Base-by-base conservation (phyloP, 2,888 invertebrate genomes). In the Branchellion lobata region DNA sequence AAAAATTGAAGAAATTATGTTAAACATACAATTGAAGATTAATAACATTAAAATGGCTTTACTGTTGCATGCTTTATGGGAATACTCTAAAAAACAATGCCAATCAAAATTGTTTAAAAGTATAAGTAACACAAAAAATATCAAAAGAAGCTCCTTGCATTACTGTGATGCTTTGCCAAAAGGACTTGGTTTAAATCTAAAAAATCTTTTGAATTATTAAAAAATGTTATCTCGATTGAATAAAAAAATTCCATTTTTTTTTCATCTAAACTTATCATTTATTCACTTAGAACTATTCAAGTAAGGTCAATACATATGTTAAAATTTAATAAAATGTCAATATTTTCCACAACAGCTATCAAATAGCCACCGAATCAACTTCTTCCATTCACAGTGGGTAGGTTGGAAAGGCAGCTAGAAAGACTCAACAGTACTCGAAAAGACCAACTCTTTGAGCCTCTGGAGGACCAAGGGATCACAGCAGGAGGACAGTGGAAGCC, bases 401-500 rank as follows among this genome's bases (percentile, higher is more conserved):
- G 61, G 5, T 57, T 57, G n/a, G 61, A 57, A 18, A 57, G 21
- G 8, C 11, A 57, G 21, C 21, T 57, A 24, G n/a, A 57, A 57
- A 18, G 61, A 57, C 61, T 57, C n/a, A 57, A 57, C 5, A 18
- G 3, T n/a, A 57, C 21, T 24, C 21, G 61, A 24, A n/a, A 57
- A 57, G 61, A 57, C 3, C 3, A 57, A n/a, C 8, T 18, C 21
- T 57, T 57, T 57, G 61, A 8, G 5, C 24, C 5, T n/a, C 40
- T 72, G 21, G n/a, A 80, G 71, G 83, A 84, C 81, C 80, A 80
- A 8, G 83, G 84, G 36, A 76, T 85, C 29, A n/a, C 77, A 65
- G 80, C 83, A 8, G 86, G 86, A 0, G 86, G 86, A 0, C 69
- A 80, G 47, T 86, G 85, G 85, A 82, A 81, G 47, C 86, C 53